Base-by-base conservation (phyloP, 2,113 vertebrate genomes). In the Pholis gunnellus region DNA sequence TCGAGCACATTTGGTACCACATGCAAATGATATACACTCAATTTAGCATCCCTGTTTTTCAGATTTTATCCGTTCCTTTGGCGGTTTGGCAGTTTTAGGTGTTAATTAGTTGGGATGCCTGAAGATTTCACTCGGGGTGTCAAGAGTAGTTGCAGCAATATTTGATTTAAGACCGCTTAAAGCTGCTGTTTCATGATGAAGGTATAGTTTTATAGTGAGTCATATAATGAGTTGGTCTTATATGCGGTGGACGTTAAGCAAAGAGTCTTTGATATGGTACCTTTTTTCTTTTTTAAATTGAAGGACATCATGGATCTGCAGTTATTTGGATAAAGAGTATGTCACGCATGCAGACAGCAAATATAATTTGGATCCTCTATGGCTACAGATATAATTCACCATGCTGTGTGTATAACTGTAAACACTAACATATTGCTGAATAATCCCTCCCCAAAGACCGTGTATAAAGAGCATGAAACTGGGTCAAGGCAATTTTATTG, bases 391-490 rank as follows among this genome's bases (percentile, higher is more conserved):
- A 18, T 15, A 7, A 25, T 72, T 60, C 7, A 31, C 25, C 59
- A 69, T 75, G 57, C 34, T 78, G 54, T 44, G n/a, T 70, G 46
- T 52, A 18, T 83, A 50, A 40, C 25, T 67, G 46, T 38, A 52
- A 83, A 81, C 82, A 84, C 73, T 40, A 72, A 82, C 44, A 82
- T 74, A 72, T 60, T 72, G 72, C 72, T 78, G 72, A 84, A 81
- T 82, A 80, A 90, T 75, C 56, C 60, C 3, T 79, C 84, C 86
- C 68, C 25, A 6, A 60, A 72, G 84, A 79, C 40, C 52, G 70
- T 50, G 29, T 70, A 70, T 66, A 80, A 84, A 82, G 69, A 78
- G 42, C n/a, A 71, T 68, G 48, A 84, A 93, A 89, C 56, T 91
- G 80, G 89, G 81, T 82, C 89, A 86, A 70, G 44, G 50, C 68